These are phyloP conservation scores for Xenus cinereus DNA, from an alignment of 2,113 vertebrate species.

Conservation along the genomic window DNA sequence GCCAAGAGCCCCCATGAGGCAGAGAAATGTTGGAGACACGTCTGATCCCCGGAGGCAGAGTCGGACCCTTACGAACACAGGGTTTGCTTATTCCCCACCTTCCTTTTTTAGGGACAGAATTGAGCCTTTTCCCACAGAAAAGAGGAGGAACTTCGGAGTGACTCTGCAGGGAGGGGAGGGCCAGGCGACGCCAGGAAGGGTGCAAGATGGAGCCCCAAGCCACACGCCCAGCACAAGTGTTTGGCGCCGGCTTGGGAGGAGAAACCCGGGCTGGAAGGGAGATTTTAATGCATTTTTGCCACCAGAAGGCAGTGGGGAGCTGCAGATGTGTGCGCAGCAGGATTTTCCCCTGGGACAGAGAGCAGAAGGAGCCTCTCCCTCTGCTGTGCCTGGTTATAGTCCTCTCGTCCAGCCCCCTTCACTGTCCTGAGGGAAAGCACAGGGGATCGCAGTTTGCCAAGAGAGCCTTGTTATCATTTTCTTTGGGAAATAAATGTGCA, in stretches of 20 bases:
- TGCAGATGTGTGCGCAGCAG: background rate
- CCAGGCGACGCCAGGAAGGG: background rate
- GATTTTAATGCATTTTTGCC: conserved; percentile 22
- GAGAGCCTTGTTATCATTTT: background rate
- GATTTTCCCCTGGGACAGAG: background rate
- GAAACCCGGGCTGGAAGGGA: background rate
- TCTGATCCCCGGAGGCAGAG: background rate
- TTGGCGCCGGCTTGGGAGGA: background rate
- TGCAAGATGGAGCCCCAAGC: background rate
- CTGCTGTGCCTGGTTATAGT: background rate
- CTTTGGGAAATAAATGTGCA: background rate
- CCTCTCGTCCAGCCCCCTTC: background rate
- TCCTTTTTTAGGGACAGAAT: background rate
- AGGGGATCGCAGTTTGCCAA: background rate
- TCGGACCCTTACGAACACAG: background rate
- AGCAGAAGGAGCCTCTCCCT: background rate
- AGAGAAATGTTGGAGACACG: fast-evolving
- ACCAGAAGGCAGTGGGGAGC: conserved; percentile 54
- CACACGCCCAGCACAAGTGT: background rate
- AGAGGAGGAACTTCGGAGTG: background rate
- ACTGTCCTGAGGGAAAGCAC: background rate
- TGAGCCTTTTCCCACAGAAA: background rate
- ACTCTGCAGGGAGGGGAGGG: background rate
- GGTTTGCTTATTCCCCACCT: background rate
- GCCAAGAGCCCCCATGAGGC: background rate